Evolutionary conservation across 2,888 invertebrate species (phyloP).

Genomic region (Rhagium mordax): DNA sequence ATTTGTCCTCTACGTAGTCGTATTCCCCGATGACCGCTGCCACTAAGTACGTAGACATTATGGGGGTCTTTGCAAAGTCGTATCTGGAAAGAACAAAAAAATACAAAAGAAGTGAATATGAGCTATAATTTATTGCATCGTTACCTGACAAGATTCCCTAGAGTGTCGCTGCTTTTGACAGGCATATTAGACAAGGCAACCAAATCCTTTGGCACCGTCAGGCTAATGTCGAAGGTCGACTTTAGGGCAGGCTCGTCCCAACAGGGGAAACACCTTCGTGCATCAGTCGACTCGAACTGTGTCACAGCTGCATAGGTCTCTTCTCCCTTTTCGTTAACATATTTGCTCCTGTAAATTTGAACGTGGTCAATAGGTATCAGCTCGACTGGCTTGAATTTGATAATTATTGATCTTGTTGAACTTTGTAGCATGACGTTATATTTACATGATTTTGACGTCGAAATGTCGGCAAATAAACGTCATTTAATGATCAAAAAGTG

Average conservation of each 20-base stretch:
- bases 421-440: no score
- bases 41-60: constrained; percentile 96
- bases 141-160: constrained; percentile 53
- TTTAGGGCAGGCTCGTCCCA: constrained; percentile 99
- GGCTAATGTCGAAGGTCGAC: constrained; percentile 92
- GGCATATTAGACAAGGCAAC: constrained; percentile 97
- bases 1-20: constrained; percentile 90
- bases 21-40: constrained; percentile 96
- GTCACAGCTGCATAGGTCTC: constrained; percentile 90
- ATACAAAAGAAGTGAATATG: no score
- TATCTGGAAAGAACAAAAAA: no score
- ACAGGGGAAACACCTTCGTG: constrained; percentile 93
- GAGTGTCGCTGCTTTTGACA: constrained; percentile 66
- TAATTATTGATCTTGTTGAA: no score
- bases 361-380: no score
- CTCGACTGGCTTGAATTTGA: no score
- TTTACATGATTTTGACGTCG: no score
- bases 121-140: not conserved
- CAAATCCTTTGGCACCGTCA: constrained; percentile 83
- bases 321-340: constrained; percentile 81
- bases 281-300: constrained; percentile 93
- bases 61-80: constrained; percentile 87
- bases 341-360: constrained; percentile 80
- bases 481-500: no score
- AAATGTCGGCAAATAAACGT: no score